These are phyloP conservation scores for Acronicta alni DNA, from an alignment of 2,888 invertebrate species.

Conservation along the genomic window DNA sequence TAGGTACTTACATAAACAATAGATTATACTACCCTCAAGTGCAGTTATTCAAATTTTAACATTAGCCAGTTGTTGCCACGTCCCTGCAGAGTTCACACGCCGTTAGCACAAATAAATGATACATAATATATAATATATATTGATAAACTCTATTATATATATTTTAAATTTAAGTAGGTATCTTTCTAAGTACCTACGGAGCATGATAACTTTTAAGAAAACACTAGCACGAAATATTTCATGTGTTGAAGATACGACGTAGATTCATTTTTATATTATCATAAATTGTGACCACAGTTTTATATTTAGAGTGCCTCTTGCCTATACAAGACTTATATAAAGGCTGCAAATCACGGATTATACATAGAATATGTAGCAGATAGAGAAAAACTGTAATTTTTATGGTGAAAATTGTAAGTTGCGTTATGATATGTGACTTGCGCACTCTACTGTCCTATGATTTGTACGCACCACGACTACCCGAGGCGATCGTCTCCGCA, in stretches of 20 bases:
- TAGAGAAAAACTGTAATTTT: conserved; percentile 82
- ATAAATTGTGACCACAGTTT: conserved; percentile 89
- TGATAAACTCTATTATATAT: conserved; percentile 59
- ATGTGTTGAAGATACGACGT: conserved; percentile 80
- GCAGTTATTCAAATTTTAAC: conserved; percentile 90
- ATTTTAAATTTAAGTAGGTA: conserved; percentile 69
- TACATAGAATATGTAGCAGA: conserved; percentile 87
- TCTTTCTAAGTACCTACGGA: conserved; percentile 76
- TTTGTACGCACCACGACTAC: conserved; percentile 43
- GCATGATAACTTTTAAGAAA: conserved; percentile 78
- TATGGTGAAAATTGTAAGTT: conserved; percentile 90
- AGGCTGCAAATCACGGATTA: conserved; percentile 90
- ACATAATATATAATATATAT: conserved; percentile 58
- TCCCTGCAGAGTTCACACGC: conserved; percentile 84
- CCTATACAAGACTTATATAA: conserved; percentile 90
- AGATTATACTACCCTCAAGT: conserved; percentile 82
- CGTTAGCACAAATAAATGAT: conserved; percentile 82
- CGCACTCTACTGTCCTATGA: conserved; percentile 57
- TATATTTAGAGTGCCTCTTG: conserved; percentile 91
- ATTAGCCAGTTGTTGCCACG: conserved; percentile 83
- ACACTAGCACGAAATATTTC: conserved; percentile 84
- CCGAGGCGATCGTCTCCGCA: conserved; percentile 64
- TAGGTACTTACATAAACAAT: conserved; percentile 71
- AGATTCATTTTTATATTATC: conserved; percentile 86
- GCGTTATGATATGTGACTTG: conserved; percentile 88